Conservation (phyloP, 2,888 invertebrate species). For the Andrena haemorrhoa region DNA sequence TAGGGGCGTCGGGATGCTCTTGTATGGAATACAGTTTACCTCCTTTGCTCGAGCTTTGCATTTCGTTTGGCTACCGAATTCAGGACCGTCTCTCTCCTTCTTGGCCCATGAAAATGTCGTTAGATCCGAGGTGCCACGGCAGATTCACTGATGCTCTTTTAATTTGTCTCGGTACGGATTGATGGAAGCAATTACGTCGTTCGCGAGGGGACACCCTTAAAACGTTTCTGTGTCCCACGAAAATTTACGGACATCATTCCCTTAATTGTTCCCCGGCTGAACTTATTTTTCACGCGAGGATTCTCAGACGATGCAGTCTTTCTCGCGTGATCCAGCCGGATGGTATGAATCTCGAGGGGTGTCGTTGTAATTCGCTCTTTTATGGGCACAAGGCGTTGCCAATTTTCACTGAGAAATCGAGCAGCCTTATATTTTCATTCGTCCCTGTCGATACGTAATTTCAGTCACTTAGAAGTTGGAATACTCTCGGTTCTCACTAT, state of each 20-base stretch:
- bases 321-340: conserved; percentile 35
- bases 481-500: too few relatives aligned
- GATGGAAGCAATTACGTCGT: conserved; percentile 82
- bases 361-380: conserved; percentile 17
- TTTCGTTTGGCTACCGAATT: not conserved
- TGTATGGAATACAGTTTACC: too few relatives aligned
- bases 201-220: conserved; percentile 72
- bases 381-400: not conserved
- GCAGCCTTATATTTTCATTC: too few relatives aligned
- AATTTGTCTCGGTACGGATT: conserved; percentile 80
- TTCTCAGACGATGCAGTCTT: conserved; percentile 41
- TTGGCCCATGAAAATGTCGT: conserved; percentile 68
- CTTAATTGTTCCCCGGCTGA: conserved; percentile 78
- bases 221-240: conserved; percentile 69
- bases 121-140: conserved; percentile 59
- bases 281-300: conserved; percentile 76
- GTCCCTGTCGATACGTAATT: not conserved
- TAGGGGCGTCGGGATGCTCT: too few relatives aligned
- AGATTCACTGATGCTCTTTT: conserved; percentile 73
- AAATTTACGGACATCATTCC: conserved; percentile 82
- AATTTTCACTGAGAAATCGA: not conserved
- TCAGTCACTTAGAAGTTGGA: not conserved
- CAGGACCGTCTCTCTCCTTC: not conserved
- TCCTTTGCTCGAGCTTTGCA: not conserved
- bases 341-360: conserved; percentile 32